Evolutionary conservation across 92 coral and sea anemone species (phyloP).

Genomic region (Chrysogorgia sp.): DNA sequence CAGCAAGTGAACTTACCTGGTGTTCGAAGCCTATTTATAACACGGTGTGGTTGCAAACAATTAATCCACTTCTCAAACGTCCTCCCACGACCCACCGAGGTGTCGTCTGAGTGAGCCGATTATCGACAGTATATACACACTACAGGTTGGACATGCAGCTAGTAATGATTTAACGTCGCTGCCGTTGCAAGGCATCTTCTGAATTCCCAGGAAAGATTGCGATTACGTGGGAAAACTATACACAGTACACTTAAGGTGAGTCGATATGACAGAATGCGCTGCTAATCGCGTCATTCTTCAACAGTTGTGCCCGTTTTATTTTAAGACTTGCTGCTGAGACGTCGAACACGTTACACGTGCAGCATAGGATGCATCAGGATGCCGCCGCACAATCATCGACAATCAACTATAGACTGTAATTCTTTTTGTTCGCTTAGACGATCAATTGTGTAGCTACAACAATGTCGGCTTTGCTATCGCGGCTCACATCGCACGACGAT

Average conservation of each 20-base stretch:
- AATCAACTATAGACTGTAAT: neutral
- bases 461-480: neutral
- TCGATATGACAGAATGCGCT: neutral
- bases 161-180: neutral
- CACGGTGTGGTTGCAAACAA: conserved; percentile 30
- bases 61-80: conserved; percentile 43
- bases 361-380: neutral
- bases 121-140: conserved; percentile 27
- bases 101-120: conserved; percentile 20
- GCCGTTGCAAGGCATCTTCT: neutral
- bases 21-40: conserved; percentile 37
- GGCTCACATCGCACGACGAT: neutral
- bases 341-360: neutral
- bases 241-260: too few species aligned
- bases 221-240: neutral
- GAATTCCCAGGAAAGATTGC: neutral
- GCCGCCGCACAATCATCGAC: neutral
- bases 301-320: neutral
- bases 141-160: neutral
- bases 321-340: neutral
- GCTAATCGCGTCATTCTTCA: too few species aligned
- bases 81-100: conserved; percentile 48
- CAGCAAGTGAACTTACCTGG: neutral
- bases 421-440: conserved; percentile 1
- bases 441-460: neutral